Base-by-base conservation (phyloP, 2,888 invertebrate genomes). In the Strigamia crassipes region DNA sequence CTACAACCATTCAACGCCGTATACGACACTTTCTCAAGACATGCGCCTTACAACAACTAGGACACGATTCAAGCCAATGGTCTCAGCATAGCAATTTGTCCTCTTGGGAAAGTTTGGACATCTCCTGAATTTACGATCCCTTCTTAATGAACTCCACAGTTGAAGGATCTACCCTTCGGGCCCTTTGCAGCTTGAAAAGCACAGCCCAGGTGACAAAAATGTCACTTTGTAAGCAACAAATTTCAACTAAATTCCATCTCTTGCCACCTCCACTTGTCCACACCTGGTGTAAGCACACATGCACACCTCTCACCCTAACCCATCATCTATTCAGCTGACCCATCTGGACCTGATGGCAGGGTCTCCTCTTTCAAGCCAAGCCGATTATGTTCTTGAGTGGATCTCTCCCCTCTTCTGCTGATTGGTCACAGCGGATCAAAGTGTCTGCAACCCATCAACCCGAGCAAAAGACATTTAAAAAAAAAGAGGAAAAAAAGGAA, bases 341-440 rank as follows among this genome's bases (percentile, higher is more conserved):
- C 61, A 66, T 66, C 61, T 66, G 61, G 61, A 66, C 61, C 61
- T 66, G 61, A 66, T 66, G 61, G 61, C 61, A 66, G 18, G 61
- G 61, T 66, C 61, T 66, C 61, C 61, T 23, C 61, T 66, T 66
- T 66, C 61, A 66, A 66, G 61, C 61, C 61, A 66, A 66, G 61
- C 61, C 61, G 61, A 66, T 66, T 66, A 66, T 66, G 61, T 66
- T 66, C 61, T 66, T 66, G 61, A 66, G 61, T 66, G 61, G 61
- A 66, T 66, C 61, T 66, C 61, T 66, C 61, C 61, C 51, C 61
- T 66, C 61, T 66, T 66, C 21, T 66, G 61, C 61, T 66, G 61
- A 66, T 66, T 66, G 61, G 61, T 66, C 61, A 66, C 61, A 66
- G 61, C 61, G 61, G 61, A 66, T 66, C 61, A 66, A 66, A 66